These are phyloP conservation scores for Eciton burchellii DNA, from an alignment of 1,140 invertebrate genomes.

Conservation along the genomic window DNA sequence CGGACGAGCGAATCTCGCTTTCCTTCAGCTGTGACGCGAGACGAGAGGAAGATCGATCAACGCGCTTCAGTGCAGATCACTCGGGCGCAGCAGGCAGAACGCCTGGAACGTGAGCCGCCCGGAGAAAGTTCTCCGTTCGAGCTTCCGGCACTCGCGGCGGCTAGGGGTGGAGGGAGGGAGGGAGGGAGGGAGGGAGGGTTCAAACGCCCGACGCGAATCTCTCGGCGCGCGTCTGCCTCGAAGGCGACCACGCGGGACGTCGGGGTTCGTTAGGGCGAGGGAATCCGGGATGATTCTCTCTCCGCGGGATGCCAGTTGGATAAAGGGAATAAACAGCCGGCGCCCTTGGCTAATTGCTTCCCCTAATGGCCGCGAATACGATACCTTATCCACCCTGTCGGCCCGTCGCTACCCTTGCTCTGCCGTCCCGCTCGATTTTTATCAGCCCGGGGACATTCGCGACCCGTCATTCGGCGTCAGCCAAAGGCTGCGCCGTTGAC, in stretches of 20 bases:
- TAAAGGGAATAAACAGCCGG: conserved; percentile 64
- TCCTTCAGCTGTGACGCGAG: no score
- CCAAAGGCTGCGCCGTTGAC: neutral
- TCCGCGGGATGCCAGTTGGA: conserved; percentile 26
- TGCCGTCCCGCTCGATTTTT: neutral
- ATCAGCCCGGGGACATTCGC: conserved; percentile 2
- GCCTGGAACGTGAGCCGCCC: no score
- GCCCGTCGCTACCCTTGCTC: neutral
- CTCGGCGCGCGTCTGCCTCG: neutral
- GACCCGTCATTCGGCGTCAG: conserved; percentile 25
- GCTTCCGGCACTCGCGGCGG: no score
- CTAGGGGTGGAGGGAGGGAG: no score
- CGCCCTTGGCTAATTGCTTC: conserved; percentile 65
- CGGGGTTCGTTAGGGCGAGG: neutral
- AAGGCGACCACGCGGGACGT: neutral
- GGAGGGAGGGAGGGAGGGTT: no score
- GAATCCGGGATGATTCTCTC: neutral
- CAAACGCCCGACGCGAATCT: neutral
- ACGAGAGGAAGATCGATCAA: no score
- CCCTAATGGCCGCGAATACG: conserved; percentile 67
- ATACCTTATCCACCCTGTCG: conserved; percentile 24
- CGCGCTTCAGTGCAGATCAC: no score
- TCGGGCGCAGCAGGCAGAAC: no score
- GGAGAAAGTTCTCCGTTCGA: no score
- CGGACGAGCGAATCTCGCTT: conserved; percentile 8